Percentiles rank a stretch among this genome's conserved stretches.
Conservation (phyloP, 2,113 vertebrate genomes). For the Centrocercus urophasianus region DNA sequence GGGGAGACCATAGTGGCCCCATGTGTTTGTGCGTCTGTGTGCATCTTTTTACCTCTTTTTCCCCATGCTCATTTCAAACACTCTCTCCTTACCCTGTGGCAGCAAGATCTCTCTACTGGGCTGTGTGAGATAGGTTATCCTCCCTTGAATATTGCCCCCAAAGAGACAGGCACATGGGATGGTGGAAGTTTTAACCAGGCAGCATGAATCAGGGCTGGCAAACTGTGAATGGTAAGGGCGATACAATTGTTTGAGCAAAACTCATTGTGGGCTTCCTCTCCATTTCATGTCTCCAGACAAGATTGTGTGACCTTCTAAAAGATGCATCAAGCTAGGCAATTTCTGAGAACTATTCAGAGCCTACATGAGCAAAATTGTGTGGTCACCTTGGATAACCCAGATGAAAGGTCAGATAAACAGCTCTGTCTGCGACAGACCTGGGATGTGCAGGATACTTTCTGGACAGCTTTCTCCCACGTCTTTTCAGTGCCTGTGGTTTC, state of each 20-base stretch:
- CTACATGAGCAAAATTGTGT: background rate
- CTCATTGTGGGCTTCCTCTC: accelerated
- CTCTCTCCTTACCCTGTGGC: conserved; percentile 5
- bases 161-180: accelerated
- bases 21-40: accelerated
- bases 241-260: background rate
- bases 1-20: background rate
- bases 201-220: background rate
- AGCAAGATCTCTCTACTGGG: background rate
- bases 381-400: background rate
- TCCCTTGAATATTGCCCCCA: background rate
- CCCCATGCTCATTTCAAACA: conserved; percentile 43
- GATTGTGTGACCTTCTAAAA: background rate
- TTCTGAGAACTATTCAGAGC: background rate
- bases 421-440: background rate
- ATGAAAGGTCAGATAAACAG: background rate
- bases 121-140: background rate
- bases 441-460: accelerated
- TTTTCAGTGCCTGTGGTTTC: background rate
- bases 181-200: background rate
- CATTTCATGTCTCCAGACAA: background rate
- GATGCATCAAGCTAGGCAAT: background rate
- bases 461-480: background rate
- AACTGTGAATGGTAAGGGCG: accelerated
- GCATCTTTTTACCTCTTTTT: background rate